Percentiles rank a stretch among this genome's conserved stretches.
Evolutionary conservation across 2,797 vertebrate genomes (phyloP).

Genomic region (Sebastes trivittatus): DNA sequence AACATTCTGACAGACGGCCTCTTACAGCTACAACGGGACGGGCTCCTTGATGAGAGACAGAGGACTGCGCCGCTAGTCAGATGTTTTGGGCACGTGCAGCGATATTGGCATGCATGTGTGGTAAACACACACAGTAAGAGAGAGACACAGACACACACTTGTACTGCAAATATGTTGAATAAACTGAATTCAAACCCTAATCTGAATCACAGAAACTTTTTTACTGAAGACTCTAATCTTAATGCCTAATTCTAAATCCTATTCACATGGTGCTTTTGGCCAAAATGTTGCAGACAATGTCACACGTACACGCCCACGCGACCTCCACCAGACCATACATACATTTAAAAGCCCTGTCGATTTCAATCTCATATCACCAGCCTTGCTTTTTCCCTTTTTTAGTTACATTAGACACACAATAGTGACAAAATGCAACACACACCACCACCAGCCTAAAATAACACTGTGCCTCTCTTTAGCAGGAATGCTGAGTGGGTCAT

Average conservation of each 20-base stretch:
- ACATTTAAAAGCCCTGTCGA: neutral
- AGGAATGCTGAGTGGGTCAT: slow-evolving; percentile 63
- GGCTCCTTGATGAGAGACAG: slow-evolving; percentile 25
- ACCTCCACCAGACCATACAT: neutral
- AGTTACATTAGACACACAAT: neutral
- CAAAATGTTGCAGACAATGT: neutral
- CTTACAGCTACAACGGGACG: slow-evolving; percentile 7
- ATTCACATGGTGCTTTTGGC: neutral
- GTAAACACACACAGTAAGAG: neutral
- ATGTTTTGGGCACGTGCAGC: slow-evolving; percentile 29
- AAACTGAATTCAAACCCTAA: neutral
- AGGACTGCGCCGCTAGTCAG: neutral
- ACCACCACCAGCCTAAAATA: slow-evolving; percentile 31
- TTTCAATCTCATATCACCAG: neutral
- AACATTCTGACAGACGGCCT: slow-evolving; percentile 26
- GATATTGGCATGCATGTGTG: slow-evolving; percentile 15
- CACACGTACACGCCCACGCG: neutral
- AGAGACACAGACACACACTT: neutral
- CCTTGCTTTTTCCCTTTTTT: neutral
- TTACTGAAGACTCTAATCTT: neutral
- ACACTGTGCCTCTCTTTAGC: slow-evolving; percentile 20
- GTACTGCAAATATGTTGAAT: neutral
- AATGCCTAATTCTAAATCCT: neutral
- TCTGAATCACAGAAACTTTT: neutral
- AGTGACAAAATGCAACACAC: slow-evolving; percentile 17